These are phyloP conservation scores for Biston stratarius DNA, from an alignment of 2,888 invertebrate species.

Conservation along the genomic window DNA sequence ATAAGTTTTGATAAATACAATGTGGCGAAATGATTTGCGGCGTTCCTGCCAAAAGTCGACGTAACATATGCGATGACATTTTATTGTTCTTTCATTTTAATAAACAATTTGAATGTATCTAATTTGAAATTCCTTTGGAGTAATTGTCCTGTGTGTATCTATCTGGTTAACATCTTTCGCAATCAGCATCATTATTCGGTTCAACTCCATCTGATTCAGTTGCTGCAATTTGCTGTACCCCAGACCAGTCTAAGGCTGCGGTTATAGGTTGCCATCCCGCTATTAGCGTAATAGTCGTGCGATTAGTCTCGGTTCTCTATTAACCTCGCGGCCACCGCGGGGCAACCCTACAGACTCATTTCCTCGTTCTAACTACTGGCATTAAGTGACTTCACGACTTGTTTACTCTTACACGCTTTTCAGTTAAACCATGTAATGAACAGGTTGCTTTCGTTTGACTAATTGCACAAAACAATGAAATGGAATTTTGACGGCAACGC, in stretches of 20 bases:
- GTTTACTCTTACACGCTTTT: constrained; percentile 28
- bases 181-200: constrained; percentile 36
- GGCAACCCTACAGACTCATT: constrained; percentile 46
- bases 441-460: constrained; percentile 9
- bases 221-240: constrained; percentile 49
- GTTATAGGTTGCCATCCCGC: constrained; percentile 46
- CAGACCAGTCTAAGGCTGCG: constrained; percentile 49
- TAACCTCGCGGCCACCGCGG: constrained; percentile 51
- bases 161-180: constrained; percentile 10
- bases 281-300: constrained; percentile 53
- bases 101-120: too few species aligned
- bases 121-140: too few species aligned
- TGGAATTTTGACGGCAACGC: too few species aligned
- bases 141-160: not conserved
- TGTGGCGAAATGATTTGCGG: too few species aligned
- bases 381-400: constrained; percentile 45
- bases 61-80: too few species aligned
- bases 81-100: too few species aligned
- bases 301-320: constrained; percentile 52
- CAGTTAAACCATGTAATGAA: not conserved
- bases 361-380: constrained; percentile 48
- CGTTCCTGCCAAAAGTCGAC: too few species aligned
- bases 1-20: too few species aligned
- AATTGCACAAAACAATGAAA: not conserved
- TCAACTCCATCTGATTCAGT: constrained; percentile 47